phyloP scores from a whole-genome alignment of 2,113 vertebrate genomes.

The Desmodus rotundus region DNA sequence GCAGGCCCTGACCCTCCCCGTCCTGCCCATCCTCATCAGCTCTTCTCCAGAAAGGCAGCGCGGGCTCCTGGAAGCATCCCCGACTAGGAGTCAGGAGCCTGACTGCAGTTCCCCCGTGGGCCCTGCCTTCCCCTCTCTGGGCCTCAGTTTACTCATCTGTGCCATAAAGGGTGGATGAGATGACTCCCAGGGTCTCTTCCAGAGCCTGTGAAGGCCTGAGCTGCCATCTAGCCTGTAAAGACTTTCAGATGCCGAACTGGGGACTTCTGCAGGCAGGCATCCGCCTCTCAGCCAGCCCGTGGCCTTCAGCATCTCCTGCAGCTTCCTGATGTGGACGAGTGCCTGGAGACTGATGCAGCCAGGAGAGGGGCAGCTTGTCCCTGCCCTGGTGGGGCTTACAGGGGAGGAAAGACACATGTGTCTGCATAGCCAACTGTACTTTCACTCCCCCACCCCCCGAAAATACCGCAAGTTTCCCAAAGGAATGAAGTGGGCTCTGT shows the following conservation, averaged over 20 bases:
- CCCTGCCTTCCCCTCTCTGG: neutral
- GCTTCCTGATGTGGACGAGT: neutral
- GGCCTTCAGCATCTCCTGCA: neutral
- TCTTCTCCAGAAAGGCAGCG: neutral
- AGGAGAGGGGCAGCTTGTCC: neutral
- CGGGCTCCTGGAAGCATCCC: neutral
- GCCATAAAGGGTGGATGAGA: neutral
- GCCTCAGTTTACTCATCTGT: neutral
- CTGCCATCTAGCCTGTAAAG: neutral
- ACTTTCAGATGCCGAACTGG: neutral
- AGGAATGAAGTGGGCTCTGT: neutral
- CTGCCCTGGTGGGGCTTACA: neutral
- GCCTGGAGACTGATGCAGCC: neutral
- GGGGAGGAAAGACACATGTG: no score
- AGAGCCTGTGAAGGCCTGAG: neutral
- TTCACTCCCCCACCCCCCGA: neutral
- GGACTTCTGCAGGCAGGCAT: neutral
- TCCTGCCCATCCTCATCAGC: no score
- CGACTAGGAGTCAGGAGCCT: no score
- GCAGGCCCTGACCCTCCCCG: no score
- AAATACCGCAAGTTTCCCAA: neutral
- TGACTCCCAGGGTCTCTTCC: neutral
- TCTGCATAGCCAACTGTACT: neutral
- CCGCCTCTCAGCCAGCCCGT: neutral
- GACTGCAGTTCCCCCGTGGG: no score